These are phyloP conservation scores for Iguana delicatissima DNA, from an alignment of 2,797 vertebrate genomes.

Conservation along the genomic window DNA sequence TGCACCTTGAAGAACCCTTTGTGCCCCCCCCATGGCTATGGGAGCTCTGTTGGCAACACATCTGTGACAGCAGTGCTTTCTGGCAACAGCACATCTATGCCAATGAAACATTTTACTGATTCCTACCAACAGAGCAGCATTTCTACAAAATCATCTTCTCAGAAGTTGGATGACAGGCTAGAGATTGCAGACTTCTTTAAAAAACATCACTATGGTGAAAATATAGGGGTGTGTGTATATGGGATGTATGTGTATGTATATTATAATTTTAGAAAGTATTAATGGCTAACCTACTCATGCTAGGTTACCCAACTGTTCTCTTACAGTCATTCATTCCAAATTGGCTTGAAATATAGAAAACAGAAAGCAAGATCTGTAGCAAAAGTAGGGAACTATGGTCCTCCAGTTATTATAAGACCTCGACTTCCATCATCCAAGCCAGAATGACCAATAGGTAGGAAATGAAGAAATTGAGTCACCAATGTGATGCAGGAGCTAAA, in stretches of 20 bases:
- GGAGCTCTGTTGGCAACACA: neutral
- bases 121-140: neutral
- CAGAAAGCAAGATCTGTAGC: neutral
- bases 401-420: too few relatives aligned
- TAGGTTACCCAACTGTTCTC: constrained; percentile 5
- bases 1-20: neutral
- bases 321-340: neutral
- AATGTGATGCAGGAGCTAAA: too few relatives aligned
- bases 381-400: too few relatives aligned
- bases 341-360: neutral
- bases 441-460: neutral
- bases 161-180: neutral
- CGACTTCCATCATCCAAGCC: neutral
- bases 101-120: neutral
- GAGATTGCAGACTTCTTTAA: constrained; percentile 30
- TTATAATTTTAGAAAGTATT: too few relatives aligned
- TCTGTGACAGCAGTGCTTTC: neutral
- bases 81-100: neutral
- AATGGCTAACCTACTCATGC: constrained; percentile 18
- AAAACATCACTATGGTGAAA: too few relatives aligned
- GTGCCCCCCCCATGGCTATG: neutral
- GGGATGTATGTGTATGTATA: too few relatives aligned
- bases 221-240: too few relatives aligned
- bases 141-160: neutral
- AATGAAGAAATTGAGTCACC: too few relatives aligned